Evolutionary conservation across 2,113 vertebrate species (phyloP).

Genomic region (Trematomus loennbergii): DNA sequence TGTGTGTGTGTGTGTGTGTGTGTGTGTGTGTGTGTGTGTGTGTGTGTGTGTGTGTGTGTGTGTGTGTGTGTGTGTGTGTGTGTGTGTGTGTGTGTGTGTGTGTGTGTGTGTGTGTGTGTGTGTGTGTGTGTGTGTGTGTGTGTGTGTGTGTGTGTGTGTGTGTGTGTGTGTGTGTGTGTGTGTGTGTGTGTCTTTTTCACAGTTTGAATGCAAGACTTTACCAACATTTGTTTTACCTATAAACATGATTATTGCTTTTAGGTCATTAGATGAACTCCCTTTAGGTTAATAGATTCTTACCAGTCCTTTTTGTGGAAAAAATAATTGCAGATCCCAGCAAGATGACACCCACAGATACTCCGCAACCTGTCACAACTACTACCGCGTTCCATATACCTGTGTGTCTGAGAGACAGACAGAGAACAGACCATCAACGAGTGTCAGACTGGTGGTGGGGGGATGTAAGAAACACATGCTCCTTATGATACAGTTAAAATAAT

Average conservation of each 20-base stretch:
- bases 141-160: too few species aligned
- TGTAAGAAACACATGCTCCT: background rate
- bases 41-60: too few species aligned
- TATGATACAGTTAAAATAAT: background rate
- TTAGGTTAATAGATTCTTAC: background rate
- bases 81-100: too few species aligned
- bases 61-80: too few species aligned
- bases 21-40: too few species aligned
- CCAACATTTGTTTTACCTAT: background rate
- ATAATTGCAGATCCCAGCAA: background rate
- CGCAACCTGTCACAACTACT: background rate
- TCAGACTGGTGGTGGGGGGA: background rate
- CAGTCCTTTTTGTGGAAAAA: background rate
- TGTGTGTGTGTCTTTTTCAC: background rate
- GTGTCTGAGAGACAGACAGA: background rate
- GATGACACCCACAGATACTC: background rate
- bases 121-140: too few species aligned
- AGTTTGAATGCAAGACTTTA: background rate
- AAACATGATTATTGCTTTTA: background rate
- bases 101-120: too few species aligned
- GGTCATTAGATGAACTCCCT: background rate
- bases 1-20: too few species aligned
- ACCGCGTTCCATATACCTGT: background rate
- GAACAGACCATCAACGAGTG: background rate
- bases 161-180: background rate